Evolutionary conservation across 1,140 invertebrate genomes (phyloP), one percentile per base, ranked within the genome.

Genomic region (Drosophila pallidifrons): DNA sequence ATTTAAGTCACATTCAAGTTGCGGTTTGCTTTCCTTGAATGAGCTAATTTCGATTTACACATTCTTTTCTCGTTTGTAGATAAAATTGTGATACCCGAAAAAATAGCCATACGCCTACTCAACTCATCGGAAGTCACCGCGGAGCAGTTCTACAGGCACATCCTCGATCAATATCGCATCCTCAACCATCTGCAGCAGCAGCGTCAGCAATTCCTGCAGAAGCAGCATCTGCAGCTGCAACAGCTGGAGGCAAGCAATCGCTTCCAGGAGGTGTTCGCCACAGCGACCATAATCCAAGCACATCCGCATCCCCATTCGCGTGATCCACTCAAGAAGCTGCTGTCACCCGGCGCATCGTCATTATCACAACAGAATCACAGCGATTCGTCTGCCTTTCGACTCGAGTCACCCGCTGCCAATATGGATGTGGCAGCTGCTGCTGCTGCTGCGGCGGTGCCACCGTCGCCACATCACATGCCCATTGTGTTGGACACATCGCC

Each of bases 11-110:
- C 5, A 7, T 16, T 47, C 15, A 16, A 47, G 2, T 32, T 32
- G 32, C 32, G 32, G 20, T 32, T 32, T 32, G 30, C 5, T 32
- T 32, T 32, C 30, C 1, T 38, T 38, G 35, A 38, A 38, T 43
- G 15, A 41, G 2, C 35, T 43, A 30, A 41, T 52, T 1, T 7
- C 1, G 10, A 13, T n/a, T 49, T 25, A 6, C 3, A 7, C 6
- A 20, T 1, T 52, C 4, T 51, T 11, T 38, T 41, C 41, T 28
- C 15, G 6, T 28, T 25, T 28, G 11, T 41, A 92, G 91, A 92
- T 67, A 92, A 91, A 91, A 91, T 92, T 89, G 90, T 92, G 81
- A 92, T 92, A 91, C 91, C 91, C 73, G 91, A 92, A 73, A 89
- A 92, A 83, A 92, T 92, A 43, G 91, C 91, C 67, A 92, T 92